Base-by-base conservation (phyloP, 1,140 invertebrate species). In the Oncopeltus fasciatus region DNA sequence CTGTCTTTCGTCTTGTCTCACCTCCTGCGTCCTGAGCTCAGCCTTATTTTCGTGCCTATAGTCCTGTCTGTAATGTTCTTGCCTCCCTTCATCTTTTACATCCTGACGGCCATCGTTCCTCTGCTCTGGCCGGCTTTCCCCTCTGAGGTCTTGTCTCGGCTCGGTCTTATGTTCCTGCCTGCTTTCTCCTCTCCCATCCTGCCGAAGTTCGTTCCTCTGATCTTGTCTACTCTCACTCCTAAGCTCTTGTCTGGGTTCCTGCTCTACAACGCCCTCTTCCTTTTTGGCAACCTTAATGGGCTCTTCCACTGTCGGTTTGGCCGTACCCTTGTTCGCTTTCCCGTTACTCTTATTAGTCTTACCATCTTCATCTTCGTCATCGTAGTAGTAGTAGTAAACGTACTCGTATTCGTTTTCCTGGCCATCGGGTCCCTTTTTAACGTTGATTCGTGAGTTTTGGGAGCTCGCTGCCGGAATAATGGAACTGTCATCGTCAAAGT, bases 401-500 rank as follows among this genome's bases (percentile, higher is more conserved):
- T 92, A 92, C 71, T 91, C 89, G 70, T 91, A 92, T 73, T 92
- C 89, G 68, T 92, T 91, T 68, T 92, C 88, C 73, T 90, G 84
- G 3, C 89, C 89, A 69, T 90, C 90, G n/a, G 87, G 87, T 26
- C 86, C 88, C 73, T 90, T 91, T 68, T 91, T 90, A 28, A 90
- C 83, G 77, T 90, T 81, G 64, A 70, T 68, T 26, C 73, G 73
- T 2, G 72, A 69, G 27, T 46, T n/a, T 26, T 64, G 59, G 1
- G 46, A 57, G 51, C 51, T 59, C 1, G 29, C 62, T 24, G 70
- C 59, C 12, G 67, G 44, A 16, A 56, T 46, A 18, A 59, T 33
- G 28, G 62, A 57, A 11, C 33, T 33, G 46, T 63, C 62, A n/a
- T n/a, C n/a, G 43, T 58, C 44, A 31, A 63, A 63, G 31, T 63